phyloP scores from a whole-genome alignment of 2,888 invertebrate species.

The Melangyna quadrimaculata region DNA sequence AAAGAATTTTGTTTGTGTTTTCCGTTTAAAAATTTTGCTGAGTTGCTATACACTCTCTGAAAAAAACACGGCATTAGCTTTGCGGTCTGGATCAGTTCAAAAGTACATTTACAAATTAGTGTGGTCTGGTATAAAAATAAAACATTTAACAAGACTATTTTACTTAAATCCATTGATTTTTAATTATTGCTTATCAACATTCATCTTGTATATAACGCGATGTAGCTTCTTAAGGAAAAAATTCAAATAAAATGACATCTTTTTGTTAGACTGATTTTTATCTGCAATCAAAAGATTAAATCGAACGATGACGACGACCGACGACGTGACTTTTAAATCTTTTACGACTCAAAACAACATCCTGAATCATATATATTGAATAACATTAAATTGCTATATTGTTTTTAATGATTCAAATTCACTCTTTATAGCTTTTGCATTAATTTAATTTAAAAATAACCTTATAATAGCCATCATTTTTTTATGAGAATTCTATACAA shows the following conservation, averaged over 20 bases:
- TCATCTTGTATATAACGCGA: not conserved
- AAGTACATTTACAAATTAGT: too few species aligned
- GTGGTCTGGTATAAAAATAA: not conserved
- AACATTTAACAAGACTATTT: not conserved
- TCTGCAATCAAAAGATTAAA: conserved; percentile 43
- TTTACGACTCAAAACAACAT: conserved; percentile 32
- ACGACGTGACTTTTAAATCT: conserved; percentile 43
- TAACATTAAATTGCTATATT: conserved; percentile 28
- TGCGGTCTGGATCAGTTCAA: too few species aligned
- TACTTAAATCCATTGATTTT: conserved; percentile 11
- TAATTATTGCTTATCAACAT: conserved; percentile 10
- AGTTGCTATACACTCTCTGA: too few species aligned
- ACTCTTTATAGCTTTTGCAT: conserved; percentile 9
- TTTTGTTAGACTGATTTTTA: conserved; percentile 6
- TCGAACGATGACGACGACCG: conserved; percentile 45
- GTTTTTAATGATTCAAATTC: conserved; percentile 32
- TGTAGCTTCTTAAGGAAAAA: conserved; percentile 19
- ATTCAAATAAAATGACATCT: conserved; percentile 27
- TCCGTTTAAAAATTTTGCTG: too few species aligned
- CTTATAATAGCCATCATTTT: not conserved
- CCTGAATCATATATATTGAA: conserved; percentile 41
- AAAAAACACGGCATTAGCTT: too few species aligned
- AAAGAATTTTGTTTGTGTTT: too few species aligned
- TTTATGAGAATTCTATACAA: not conserved
- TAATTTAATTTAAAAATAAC: not conserved